Base-by-base conservation (phyloP, 2,888 invertebrate species). In the Orthosia gothica region DNA sequence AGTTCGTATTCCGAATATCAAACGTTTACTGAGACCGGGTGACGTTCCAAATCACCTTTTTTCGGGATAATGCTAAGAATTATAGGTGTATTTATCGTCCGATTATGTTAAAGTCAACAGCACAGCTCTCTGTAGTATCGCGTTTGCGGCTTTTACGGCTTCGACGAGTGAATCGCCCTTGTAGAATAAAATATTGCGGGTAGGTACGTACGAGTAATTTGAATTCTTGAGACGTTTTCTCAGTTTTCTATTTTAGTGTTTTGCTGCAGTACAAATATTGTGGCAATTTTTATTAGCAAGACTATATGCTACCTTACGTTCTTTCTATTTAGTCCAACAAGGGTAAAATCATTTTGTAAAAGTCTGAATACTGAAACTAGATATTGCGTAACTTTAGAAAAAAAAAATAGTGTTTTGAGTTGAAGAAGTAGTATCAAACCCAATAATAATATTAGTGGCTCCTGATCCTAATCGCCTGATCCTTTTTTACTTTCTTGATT, bases 21-120 rank as follows among this genome's bases (percentile, higher is more conserved):
- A 86, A 76, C 49, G 70, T 23, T 61, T 65, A 11, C 68, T 65
- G 70, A 45, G 13, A 70, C 61, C 66, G 72, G 76, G 68, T 88
- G 86, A 86, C 76, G 61, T 72, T 78, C 70, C 61, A n/a, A 86
- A 86, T 88, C 72, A 82, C 87, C 82, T 84, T 78, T 87, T 88
- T 78, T 70, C 65, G 68, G 85, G 88, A 86, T 86, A 86, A 86
- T 86, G 13, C 74, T 49, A n/a, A 76, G 88, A 86, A 82, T 86
- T 86, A 86, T 88, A 81, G 71, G 79, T 74, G 69, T 86, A 86
- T 88, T 86, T 88, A 86, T 82, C 63, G 87, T 78, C 63, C 59
- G 79, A 84, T 86, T 86, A 86, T 86, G 87, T 74, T 81, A 86
- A 88, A 86, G 74, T 86, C 79, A 77, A 84, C 75, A 77, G 59